Conservation (phyloP, 2,888 invertebrate species). For the Serripes groenlandicus region DNA sequence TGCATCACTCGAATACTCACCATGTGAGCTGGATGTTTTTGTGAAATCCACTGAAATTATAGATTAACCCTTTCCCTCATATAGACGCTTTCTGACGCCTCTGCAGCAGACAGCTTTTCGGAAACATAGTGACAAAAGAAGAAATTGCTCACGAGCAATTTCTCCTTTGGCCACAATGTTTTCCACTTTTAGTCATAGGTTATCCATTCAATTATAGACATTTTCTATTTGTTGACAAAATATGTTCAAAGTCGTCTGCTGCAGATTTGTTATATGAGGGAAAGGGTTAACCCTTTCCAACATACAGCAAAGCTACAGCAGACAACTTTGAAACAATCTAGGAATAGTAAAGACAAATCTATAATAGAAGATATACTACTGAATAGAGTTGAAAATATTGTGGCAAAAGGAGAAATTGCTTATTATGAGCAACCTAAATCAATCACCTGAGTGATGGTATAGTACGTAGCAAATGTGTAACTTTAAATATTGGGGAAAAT, state of each 20-base stretch:
- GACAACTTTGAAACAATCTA: too few relatives aligned
- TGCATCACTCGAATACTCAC: slow-evolving; percentile 60
- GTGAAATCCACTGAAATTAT: slow-evolving; percentile 71
- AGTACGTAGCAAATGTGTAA: too few relatives aligned
- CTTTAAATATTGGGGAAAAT: too few relatives aligned
- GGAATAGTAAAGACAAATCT: too few relatives aligned
- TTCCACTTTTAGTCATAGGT: background rate
- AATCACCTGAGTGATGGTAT: too few relatives aligned
- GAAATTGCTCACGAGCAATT: background rate
- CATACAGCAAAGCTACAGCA: too few relatives aligned
- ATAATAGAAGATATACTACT: too few relatives aligned
- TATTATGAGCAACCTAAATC: background rate
- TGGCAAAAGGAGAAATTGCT: background rate
- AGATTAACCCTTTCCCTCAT: background rate
- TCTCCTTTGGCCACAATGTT: background rate
- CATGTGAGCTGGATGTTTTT: slow-evolving; percentile 46
- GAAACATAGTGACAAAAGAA: background rate
- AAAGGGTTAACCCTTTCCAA: background rate
- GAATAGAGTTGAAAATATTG: background rate
- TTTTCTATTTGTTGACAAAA: background rate
- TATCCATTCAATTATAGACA: background rate
- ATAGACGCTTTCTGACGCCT: background rate
- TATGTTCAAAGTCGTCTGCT: background rate
- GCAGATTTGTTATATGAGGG: background rate
- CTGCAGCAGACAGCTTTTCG: background rate